These are phyloP conservation scores for Epinotia brunnichana DNA, from an alignment of 2,888 invertebrate species.

Conservation along the genomic window DNA sequence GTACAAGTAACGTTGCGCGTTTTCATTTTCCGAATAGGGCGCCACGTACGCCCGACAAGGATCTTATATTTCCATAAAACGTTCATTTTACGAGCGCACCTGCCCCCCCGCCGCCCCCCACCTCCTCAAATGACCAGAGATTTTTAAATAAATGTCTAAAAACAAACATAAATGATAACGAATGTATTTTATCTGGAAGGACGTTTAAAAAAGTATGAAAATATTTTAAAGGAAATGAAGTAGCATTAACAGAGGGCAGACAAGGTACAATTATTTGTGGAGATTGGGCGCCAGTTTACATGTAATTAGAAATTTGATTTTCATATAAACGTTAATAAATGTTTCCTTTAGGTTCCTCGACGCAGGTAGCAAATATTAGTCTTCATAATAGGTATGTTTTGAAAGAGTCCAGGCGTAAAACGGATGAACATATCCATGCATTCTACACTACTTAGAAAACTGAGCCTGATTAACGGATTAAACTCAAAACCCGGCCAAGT, in stretches of 20 bases:
- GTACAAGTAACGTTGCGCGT: background rate
- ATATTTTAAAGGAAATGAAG: conserved; percentile 22
- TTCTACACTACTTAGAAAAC: background rate
- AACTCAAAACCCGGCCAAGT: too few species aligned
- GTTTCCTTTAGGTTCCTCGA: background rate
- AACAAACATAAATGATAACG: conserved; percentile 45
- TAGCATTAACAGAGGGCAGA: conserved; percentile 15
- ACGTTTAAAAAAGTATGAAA: conserved; percentile 20
- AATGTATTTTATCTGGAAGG: conserved; percentile 33
- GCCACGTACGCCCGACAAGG: conserved; percentile 67
- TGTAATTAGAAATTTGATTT: background rate
- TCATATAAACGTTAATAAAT: too few species aligned
- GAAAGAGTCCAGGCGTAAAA: background rate
- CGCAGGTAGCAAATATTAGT: background rate
- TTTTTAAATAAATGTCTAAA: conserved; percentile 43
- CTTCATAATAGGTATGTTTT: background rate
- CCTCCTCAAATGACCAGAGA: conserved; percentile 55
- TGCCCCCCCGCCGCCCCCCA: conserved; percentile 54
- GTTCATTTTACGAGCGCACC: conserved; percentile 72
- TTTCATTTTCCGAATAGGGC: conserved; percentile 52
- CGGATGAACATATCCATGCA: background rate
- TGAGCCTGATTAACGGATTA: background rate
- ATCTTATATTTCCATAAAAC: conserved; percentile 80
- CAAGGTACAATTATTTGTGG: conserved; percentile 6
- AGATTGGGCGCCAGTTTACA: conserved; percentile 2